Evolutionary conservation across 2,888 invertebrate genomes (phyloP).

Genomic region (Nymphalis c-album): DNA sequence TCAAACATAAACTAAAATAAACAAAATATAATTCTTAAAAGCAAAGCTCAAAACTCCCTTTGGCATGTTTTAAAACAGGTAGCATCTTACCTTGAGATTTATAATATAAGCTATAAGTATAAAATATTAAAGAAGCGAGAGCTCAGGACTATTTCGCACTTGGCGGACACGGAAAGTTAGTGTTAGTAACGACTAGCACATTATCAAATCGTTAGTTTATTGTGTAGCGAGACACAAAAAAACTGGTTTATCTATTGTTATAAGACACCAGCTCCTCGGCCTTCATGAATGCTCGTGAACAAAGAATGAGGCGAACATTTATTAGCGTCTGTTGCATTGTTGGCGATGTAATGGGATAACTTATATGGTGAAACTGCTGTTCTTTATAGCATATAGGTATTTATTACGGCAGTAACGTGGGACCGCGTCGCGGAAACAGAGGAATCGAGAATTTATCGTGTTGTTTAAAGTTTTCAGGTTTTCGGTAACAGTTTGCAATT

Average conservation of each 20-base stretch:
- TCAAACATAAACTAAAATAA: too few relatives aligned
- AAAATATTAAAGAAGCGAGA: too few relatives aligned
- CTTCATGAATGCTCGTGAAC: not conserved
- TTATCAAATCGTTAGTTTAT: not conserved
- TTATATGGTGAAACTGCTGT: conserved; percentile 1
- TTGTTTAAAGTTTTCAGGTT: not conserved
- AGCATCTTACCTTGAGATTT: too few relatives aligned
- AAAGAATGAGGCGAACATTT: not conserved
- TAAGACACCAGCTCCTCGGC: not conserved
- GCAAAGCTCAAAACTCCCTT: too few relatives aligned
- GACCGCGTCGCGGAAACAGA: not conserved
- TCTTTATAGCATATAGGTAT: not conserved
- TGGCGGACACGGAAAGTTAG: too few relatives aligned
- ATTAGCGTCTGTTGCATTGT: not conserved
- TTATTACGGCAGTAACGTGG: not conserved
- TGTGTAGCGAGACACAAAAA: not conserved
- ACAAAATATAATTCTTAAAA: too few relatives aligned
- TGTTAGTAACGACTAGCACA: not conserved
- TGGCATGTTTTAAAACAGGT: too few relatives aligned
- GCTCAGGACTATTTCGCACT: too few relatives aligned
- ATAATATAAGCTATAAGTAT: too few relatives aligned
- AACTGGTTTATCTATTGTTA: not conserved
- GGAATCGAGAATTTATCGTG: too few relatives aligned
- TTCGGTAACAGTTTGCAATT: not conserved
- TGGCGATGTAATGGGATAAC: not conserved